Evolutionary conservation across 2,113 vertebrate species (phyloP).

Genomic region (Istiophorus platypterus): DNA sequence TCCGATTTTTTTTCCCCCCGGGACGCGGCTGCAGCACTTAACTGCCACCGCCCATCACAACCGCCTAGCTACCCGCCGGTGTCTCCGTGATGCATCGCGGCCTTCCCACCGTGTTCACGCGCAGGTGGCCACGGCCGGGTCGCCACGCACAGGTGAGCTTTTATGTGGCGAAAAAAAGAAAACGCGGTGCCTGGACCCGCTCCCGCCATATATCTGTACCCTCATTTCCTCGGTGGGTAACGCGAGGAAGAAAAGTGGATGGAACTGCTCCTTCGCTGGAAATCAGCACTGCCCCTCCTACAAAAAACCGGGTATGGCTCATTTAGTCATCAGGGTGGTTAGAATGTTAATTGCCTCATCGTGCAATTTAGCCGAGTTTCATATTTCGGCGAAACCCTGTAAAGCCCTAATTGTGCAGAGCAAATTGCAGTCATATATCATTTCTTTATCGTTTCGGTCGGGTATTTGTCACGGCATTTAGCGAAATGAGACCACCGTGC

Average conservation of each 20-base stretch:
- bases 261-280: conserved; percentile 43
- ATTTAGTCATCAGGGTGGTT: conserved; percentile 72
- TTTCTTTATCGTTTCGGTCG: conserved; percentile 60
- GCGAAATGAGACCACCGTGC: conserved; percentile 48
- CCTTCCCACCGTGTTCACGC: conserved; percentile 2
- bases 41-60: background rate
- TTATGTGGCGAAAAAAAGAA: conserved; percentile 24
- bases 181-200: conserved; percentile 36
- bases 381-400: conserved; percentile 64
- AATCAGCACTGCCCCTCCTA: conserved; percentile 55
- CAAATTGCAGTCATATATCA: conserved; percentile 68
- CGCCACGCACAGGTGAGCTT: conserved; percentile 28
- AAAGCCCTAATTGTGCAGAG: conserved; percentile 59
- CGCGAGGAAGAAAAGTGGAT: conserved; percentile 44
- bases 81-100: conserved; percentile 32
- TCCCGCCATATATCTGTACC: conserved; percentile 58
- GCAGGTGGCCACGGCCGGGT: conserved; percentile 29
- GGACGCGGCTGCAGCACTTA: conserved; percentile 11
- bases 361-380: conserved; percentile 58
- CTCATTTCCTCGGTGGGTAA: conserved; percentile 73
- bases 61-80: conserved; percentile 3
- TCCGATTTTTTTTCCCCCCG: conserved; percentile 4
- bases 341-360: conserved; percentile 52
- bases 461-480: conserved; percentile 47
- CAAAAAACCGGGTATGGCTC: conserved; percentile 50